Base-by-base conservation (phyloP, 2,797 vertebrate genomes). In the Schizopygopsis malacanthus region DNA sequence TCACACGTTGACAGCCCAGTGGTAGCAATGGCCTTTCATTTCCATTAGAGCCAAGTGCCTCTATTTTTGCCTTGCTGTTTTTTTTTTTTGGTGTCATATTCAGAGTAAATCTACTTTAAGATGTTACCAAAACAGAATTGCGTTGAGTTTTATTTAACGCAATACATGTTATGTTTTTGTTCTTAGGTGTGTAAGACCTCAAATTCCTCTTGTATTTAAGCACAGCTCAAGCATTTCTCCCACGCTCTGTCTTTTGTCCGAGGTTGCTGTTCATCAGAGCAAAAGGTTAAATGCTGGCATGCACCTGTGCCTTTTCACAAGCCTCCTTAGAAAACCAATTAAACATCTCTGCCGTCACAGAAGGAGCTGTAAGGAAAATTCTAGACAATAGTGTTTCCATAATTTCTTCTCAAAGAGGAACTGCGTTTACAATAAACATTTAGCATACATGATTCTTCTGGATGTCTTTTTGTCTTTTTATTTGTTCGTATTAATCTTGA, bases 141-240 rank as follows among this genome's bases (percentile, higher is more conserved):
- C 18, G 7, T 65, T 0, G 12, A 18, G 33, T 54, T 69, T 50
- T 67, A 50, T 76, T 43, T 56, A 56, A 7, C 1, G 3, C 4
- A 11, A 15, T 81, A 45, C 16, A 43, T 67, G 59, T 33, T 56
- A 6, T 39, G 9, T 11, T 69, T 75, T 81, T 88, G n/a, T 72
- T 22, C 33, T 82, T 70, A 94, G 93, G 93, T 95, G 93, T 93
- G 93, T 91, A 91, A 88, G 61, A 89, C 87, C 92, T 93, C 85
- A 88, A 93, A 95, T 95, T 95, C 94, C 91, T 93, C 90, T 88
- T 94, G 93, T 94, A 94, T 94, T 95, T 95, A 94, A 90, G 90
- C 89, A 91, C 88, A 92, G 90, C 90, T 94, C 90, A 86, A 92
- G 91, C 91, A 92, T 93, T 93, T 94, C 92, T 92, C 81, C 77